Evolutionary conservation across 2,888 invertebrate species (phyloP).

Genomic region (Mongoloraphidia duomilia): DNA sequence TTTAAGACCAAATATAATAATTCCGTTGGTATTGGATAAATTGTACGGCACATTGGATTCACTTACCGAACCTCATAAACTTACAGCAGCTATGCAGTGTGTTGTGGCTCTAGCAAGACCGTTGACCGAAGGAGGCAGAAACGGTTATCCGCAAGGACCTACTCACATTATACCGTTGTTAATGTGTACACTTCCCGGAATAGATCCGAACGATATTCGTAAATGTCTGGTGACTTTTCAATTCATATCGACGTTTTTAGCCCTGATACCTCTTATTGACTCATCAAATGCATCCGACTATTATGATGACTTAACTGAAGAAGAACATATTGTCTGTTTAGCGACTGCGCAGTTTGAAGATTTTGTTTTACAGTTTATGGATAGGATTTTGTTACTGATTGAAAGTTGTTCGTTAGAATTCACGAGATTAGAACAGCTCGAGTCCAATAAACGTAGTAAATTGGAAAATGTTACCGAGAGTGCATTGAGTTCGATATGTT

Average conservation of each 20-base stretch:
- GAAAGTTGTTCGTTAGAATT: conserved; percentile 56
- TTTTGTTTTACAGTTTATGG: conserved; percentile 73
- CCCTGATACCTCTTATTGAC: conserved; percentile 71
- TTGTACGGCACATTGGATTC: conserved; percentile 70
- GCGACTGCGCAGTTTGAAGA: conserved; percentile 80
- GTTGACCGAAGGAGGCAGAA: conserved; percentile 28
- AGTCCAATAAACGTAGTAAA: conserved; percentile 44
- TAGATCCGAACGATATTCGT: conserved; percentile 77
- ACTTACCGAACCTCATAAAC: conserved; percentile 75
- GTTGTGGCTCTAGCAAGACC: conserved; percentile 54
- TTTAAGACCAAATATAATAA: conserved; percentile 65
- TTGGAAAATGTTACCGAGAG: conserved; percentile 58
- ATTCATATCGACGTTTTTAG: conserved; percentile 59
- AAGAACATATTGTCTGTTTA: conserved; percentile 60
- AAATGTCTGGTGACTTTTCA: conserved; percentile 57
- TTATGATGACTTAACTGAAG: conserved; percentile 56
- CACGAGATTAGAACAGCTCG: conserved; percentile 47
- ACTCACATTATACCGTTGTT: conserved; percentile 69
- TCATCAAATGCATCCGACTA: conserved; percentile 61
- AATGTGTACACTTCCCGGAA: conserved; percentile 67
- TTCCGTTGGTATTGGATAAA: conserved; percentile 70
- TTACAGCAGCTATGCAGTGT: conserved; percentile 56
- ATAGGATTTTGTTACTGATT: conserved; percentile 55
- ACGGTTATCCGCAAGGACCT: conserved; percentile 58
- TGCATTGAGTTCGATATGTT: conserved; percentile 51